These are phyloP conservation scores for Apogon hyalosoma DNA, from an alignment of 2,797 vertebrate genomes.

Conservation along the genomic window DNA sequence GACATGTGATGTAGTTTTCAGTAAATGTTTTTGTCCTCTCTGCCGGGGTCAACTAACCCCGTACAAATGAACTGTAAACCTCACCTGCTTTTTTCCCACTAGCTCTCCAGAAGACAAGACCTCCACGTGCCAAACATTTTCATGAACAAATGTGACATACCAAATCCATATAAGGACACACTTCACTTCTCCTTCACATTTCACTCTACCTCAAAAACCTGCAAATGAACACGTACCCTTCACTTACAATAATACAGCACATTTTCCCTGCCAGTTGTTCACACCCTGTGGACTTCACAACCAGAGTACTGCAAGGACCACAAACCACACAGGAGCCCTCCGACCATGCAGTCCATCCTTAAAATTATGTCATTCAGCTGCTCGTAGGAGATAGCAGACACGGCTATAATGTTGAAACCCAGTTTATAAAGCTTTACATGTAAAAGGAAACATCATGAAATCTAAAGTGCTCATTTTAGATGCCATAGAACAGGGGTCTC, in stretches of 20 bases:
- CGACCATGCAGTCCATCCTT: neutral
- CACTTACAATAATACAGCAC: conserved; percentile 26
- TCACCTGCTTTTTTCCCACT: conserved; percentile 52
- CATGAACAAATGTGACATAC: conserved; percentile 18
- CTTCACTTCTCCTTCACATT: conserved; percentile 35
- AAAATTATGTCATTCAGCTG: conserved; percentile 19
- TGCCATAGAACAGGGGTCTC: too few relatives aligned
- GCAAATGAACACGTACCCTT: conserved; percentile 28
- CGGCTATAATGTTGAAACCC: neutral
- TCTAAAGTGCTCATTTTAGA: conserved; percentile 2
- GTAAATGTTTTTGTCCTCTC: neutral
- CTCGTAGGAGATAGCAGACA: conserved; percentile 4
- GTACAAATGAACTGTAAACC: conserved; percentile 25
- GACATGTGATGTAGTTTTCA: conserved; percentile 17
- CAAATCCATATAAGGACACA: conserved; percentile 40
- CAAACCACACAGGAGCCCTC: conserved; percentile 12
- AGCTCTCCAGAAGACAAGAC: conserved; percentile 54
- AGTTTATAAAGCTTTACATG: neutral
- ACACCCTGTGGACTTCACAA: conserved; percentile 28
- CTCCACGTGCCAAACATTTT: conserved; percentile 61
- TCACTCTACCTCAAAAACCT: conserved; percentile 39
- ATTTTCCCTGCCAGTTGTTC: conserved; percentile 19
- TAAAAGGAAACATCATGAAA: neutral
- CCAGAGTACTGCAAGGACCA: conserved; percentile 21
- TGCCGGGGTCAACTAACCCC: conserved; percentile 7